Evolutionary conservation across 2,113 vertebrate genomes (phyloP).

Genomic region (Ellobius talpinus): DNA sequence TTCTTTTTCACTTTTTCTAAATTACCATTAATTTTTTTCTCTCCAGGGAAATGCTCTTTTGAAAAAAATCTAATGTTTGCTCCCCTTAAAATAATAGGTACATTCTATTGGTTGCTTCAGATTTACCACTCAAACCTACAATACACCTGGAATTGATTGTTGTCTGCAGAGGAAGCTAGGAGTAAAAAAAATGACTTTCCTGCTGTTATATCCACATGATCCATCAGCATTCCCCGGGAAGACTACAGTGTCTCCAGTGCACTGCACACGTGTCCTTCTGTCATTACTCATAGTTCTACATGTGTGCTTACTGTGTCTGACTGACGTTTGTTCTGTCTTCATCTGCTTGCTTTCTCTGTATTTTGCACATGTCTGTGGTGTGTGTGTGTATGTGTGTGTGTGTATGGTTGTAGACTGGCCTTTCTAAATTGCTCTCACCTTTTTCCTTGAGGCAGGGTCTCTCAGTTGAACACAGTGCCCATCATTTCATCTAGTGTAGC

Average conservation of each 20-base stretch:
- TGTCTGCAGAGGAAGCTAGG: background rate
- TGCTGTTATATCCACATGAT: accelerated
- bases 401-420: background rate
- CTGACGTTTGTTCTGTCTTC: background rate
- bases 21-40: background rate
- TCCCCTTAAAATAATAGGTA: background rate
- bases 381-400: background rate
- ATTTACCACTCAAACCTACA: too few species aligned
- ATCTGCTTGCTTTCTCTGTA: background rate
- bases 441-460: background rate
- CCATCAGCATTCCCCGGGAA: background rate
- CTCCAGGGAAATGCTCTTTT: background rate
- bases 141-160: background rate
- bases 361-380: background rate
- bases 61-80: background rate
- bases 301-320: background rate
- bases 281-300: background rate
- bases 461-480: background rate
- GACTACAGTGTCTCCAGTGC: background rate
- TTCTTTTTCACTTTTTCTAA: background rate
- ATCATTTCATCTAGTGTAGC: background rate
- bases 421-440: background rate
- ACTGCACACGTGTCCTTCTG: background rate
- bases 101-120: background rate
- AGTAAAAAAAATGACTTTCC: background rate